Evolutionary conservation across 2,888 invertebrate species (phyloP).

Genomic region (Monopis laevigella): DNA sequence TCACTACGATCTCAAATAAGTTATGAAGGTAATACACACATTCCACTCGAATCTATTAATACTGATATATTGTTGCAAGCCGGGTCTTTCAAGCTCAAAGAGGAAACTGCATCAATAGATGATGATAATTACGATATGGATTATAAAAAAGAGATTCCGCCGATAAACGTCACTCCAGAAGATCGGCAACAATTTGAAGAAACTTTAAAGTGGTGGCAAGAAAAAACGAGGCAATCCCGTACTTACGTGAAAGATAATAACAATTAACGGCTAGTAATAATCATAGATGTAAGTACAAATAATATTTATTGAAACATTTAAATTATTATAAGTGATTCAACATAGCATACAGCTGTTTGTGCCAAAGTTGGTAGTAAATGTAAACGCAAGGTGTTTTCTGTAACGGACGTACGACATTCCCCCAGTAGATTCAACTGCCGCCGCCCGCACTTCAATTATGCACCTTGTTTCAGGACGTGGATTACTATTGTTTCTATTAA

Average conservation of each 20-base stretch:
- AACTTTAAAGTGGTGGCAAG: constrained; percentile 63
- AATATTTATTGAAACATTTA: constrained; percentile 27
- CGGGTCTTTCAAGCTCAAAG: constrained; percentile 42
- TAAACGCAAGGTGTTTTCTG: constrained; percentile 56
- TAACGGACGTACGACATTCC: constrained; percentile 51
- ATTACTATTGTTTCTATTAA: too few species aligned
- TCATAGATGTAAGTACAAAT: constrained; percentile 4
- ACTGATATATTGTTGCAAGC: constrained; percentile 40
- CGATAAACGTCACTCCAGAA: constrained; percentile 57
- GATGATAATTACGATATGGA: constrained; percentile 50
- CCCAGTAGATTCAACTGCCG: too few species aligned
- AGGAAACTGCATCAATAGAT: constrained; percentile 42
- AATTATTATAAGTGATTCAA: constrained; percentile 11
- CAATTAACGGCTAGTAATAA: constrained; percentile 12
- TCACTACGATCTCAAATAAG: constrained; percentile 43
- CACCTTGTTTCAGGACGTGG: too few species aligned
- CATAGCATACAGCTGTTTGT: constrained; percentile 49
- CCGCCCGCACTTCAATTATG: too few species aligned
- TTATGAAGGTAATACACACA: constrained; percentile 30
- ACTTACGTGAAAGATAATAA: constrained; percentile 26
- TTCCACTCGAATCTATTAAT: constrained; percentile 39
- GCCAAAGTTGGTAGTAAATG: constrained; percentile 48
- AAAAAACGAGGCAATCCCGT: constrained; percentile 48
- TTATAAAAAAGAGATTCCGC: constrained; percentile 54
- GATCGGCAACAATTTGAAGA: constrained; percentile 59